Conservation (phyloP, 2,888 invertebrate genomes). For the Eilema caniola region DNA sequence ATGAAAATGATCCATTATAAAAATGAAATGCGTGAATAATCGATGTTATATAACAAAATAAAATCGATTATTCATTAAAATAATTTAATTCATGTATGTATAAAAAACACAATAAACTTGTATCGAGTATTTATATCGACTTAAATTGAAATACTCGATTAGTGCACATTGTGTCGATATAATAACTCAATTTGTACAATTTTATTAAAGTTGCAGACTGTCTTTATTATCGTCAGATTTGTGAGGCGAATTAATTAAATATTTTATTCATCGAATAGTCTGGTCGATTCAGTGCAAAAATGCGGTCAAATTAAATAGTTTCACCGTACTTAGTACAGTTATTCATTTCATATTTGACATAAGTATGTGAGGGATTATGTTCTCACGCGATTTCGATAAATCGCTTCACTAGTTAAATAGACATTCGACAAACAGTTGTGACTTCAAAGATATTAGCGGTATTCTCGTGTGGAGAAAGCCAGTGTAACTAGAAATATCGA, state of each 20-base stretch:
- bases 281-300: constrained; percentile 7
- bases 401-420: background rate
- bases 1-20: constrained; percentile 24
- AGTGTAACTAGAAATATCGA: constrained; percentile 6
- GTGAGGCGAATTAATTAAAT: background rate
- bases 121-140: constrained; percentile 31
- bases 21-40: constrained; percentile 25
- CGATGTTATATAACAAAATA: constrained; percentile 3
- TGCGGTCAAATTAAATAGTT: constrained; percentile 17
- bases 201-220: background rate
- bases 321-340: constrained; percentile 16
- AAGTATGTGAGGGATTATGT: background rate
- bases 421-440: constrained; percentile 7
- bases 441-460: background rate
- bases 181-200: constrained; percentile 16
- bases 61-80: constrained; percentile 11
- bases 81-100: constrained; percentile 9
- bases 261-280: constrained; percentile 21
- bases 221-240: background rate
- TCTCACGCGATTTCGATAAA: background rate
- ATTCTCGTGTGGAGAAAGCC: constrained; percentile 16
- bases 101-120: constrained; percentile 7
- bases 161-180: constrained; percentile 27
- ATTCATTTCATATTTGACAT: constrained; percentile 14
- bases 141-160: background rate